These are phyloP conservation scores for Bufo gargarizans DNA, from an alignment of 2,113 vertebrate genomes.

Conservation along the genomic window DNA sequence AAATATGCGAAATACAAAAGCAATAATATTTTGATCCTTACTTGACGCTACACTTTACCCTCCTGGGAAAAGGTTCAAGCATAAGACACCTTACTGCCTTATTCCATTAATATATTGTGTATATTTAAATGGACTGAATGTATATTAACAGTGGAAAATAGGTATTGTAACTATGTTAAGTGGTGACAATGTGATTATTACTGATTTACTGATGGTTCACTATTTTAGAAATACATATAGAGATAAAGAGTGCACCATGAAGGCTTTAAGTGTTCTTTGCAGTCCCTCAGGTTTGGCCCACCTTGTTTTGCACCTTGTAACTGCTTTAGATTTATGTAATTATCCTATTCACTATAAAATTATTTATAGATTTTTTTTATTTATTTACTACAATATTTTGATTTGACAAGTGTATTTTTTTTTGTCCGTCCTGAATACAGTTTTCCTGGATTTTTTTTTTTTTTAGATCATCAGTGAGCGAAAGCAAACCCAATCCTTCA, in stretches of 20 bases:
- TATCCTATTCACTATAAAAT: background rate
- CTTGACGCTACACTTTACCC: background rate
- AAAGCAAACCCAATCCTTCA: background rate
- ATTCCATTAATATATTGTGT: slow-evolving; percentile 14
- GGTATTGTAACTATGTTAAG: background rate
- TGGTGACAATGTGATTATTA: background rate
- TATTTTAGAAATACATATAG: too few species aligned
- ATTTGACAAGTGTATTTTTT: background rate
- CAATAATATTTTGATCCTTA: slow-evolving; percentile 2
- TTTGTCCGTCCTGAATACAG: background rate
- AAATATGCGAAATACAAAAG: slow-evolving; percentile 10
- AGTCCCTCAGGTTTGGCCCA: background rate
- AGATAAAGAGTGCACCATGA: background rate
- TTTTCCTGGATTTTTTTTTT: background rate
- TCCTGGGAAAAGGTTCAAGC: slow-evolving; percentile 6
- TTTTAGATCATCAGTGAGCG: background rate
- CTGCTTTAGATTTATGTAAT: background rate
- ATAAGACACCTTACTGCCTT: slow-evolving; percentile 12
- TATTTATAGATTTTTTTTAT: too few species aligned
- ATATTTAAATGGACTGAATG: background rate
- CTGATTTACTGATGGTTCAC: too few species aligned
- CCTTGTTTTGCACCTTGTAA: background rate
- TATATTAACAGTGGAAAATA: background rate
- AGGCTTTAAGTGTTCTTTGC: background rate
- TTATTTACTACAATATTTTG: background rate